Percentiles rank a stretch among this genome's conserved stretches.
Conservation (phyloP, 2,888 invertebrate species). For the Blomia tropicalis region DNA sequence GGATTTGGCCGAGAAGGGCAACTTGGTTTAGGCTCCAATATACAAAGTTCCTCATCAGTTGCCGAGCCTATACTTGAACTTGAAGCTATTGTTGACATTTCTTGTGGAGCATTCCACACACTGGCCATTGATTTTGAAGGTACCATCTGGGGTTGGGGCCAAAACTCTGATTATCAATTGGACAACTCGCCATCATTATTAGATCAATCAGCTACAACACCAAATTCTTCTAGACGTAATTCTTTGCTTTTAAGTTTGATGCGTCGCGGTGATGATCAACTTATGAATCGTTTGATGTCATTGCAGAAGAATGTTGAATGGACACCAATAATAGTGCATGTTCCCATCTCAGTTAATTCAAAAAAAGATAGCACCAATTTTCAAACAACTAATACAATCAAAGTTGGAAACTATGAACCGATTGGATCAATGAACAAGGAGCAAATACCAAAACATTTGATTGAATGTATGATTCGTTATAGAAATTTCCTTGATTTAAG, state of each 20-base stretch:
- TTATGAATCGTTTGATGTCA: background rate
- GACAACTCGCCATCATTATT: slow-evolving; percentile 32
- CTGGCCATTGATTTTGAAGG: slow-evolving; percentile 48
- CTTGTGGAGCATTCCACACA: slow-evolving; percentile 61
- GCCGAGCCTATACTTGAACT: background rate
- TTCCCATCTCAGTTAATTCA: background rate
- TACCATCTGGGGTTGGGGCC: slow-evolving; percentile 58
- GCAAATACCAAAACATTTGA: no score
- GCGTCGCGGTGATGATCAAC: background rate
- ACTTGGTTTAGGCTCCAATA: slow-evolving; percentile 49
- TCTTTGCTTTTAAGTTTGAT: background rate
- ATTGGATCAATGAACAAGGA: background rate
- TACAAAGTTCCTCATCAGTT: background rate
- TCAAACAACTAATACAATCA: no score
- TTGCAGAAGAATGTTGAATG: slow-evolving; percentile 10
- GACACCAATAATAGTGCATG: background rate
- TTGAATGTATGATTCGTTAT: background rate
- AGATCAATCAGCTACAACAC: background rate
- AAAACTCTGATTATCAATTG: slow-evolving; percentile 44
- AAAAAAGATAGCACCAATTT: background rate
- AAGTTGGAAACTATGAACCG: background rate
- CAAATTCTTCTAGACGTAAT: background rate
- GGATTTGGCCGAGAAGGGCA: slow-evolving; percentile 80
- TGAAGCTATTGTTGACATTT: slow-evolving; percentile 38
- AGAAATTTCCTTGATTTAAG: background rate